phyloP scores from a whole-genome alignment of 2,888 invertebrate genomes.

The Crossocerus cetratus region DNA sequence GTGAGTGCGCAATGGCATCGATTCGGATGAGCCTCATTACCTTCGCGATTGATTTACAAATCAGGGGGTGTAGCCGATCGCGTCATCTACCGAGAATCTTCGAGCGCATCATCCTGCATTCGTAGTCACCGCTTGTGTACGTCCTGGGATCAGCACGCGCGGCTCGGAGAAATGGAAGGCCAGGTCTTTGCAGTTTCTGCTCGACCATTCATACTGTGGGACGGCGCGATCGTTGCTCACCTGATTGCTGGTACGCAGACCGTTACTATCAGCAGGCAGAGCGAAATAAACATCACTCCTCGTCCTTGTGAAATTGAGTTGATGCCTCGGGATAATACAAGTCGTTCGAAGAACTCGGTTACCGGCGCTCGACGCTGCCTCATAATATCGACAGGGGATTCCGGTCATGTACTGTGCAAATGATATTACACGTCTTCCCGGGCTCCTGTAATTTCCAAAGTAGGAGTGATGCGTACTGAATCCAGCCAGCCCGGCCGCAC shows the following conservation, averaged over 20 bases:
- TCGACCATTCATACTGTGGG: too few relatives aligned
- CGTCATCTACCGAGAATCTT: background rate
- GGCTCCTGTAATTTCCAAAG: constrained; percentile 38
- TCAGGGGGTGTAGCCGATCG: background rate
- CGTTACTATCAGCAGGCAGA: background rate
- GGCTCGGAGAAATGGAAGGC: too few relatives aligned
- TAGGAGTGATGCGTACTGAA: constrained; percentile 31
- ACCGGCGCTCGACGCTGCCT: background rate
- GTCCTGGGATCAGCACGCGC: too few relatives aligned
- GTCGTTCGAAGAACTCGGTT: constrained; percentile 20
- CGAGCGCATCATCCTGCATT: too few relatives aligned
- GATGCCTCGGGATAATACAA: constrained; percentile 13
- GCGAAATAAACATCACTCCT: background rate
- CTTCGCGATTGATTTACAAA: background rate
- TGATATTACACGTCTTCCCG: constrained; percentile 34
- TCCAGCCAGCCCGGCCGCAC: background rate
- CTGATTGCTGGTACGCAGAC: too few relatives aligned
- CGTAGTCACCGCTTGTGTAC: too few relatives aligned
- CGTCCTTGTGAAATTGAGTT: background rate
- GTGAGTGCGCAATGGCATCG: background rate
- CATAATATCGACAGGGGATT: constrained; percentile 32
- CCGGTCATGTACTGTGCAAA: constrained; percentile 28
- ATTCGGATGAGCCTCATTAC: background rate
- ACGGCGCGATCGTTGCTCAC: too few relatives aligned
- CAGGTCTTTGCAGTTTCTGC: too few relatives aligned